Evolutionary conservation across 1,140 invertebrate genomes (phyloP), one percentile per base, ranked within the genome.

Genomic region (Drosophila sturtevanti): DNA sequence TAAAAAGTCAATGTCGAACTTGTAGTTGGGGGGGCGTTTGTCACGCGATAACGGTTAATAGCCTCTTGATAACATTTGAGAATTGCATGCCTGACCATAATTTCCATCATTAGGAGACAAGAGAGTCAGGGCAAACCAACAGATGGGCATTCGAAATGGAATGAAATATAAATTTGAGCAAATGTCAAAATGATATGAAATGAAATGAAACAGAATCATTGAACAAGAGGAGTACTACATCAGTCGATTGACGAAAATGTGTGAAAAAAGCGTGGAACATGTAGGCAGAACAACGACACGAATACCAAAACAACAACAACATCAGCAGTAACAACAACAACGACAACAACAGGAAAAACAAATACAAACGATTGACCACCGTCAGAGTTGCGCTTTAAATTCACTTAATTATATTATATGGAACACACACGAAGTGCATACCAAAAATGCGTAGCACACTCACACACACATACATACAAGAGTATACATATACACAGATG

Each of bases 391-490:
- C 78, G 77, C 72, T 84, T 89, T 80, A 84, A 89, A 89, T 89
- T 89, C 84, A 89, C 79, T 89, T 87, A 89, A 89, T 89, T 89
- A 89, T 48, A 48, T 48, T 48, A 48, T 48, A 48, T 89, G 84
- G 84, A 89, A 89, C 84, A 89, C 84, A 89, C 84, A 89, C 79
- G 84, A 89, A 89, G 84, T 69, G 84, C 79, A 80, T 89, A 72
- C 79, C 82, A 70, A 69, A 65, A 70, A 72, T 67, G 80, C 60
- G 65, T 69, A 61, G 41, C 63, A 61, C 48, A 44, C 68, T 52
- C 38, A 63, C 51, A 72, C 14, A 1, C 58, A 10, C 63, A 61
- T 48, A 51, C 68, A 58, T 37, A 63, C 51, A 72, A 1, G 0
- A 52, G 5, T 63, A 58, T 37, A 63, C 51, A 68, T 9, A 2